Evolutionary conservation across 1,140 invertebrate genomes (phyloP).

Genomic region (Lepidurus packardi): DNA sequence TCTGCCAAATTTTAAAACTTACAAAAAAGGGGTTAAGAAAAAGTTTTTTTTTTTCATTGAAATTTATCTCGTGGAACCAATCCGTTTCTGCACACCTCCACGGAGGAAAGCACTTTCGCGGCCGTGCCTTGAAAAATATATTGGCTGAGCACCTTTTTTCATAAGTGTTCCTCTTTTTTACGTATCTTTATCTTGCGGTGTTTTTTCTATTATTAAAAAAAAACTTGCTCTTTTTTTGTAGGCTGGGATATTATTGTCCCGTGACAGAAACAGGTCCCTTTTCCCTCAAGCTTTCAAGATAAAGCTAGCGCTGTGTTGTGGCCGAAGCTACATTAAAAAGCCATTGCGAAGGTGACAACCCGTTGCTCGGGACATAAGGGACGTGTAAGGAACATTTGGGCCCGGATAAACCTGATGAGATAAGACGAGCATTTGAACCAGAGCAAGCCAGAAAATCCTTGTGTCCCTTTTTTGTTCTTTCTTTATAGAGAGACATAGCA

Average conservation of each 20-base stretch:
- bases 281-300: conserved; percentile 6
- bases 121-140: too few species aligned
- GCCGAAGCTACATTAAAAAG: conserved; percentile 2
- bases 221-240: neutral
- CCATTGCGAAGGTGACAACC: neutral
- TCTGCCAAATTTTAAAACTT: too few species aligned
- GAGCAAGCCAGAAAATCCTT: neutral
- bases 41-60: neutral
- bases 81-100: neutral
- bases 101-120: too few species aligned
- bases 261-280: neutral
- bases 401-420: neutral
- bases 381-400: neutral
- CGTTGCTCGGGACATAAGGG: neutral
- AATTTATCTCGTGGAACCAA: neutral
- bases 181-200: neutral
- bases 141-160: too few species aligned
- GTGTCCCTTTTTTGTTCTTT: neutral
- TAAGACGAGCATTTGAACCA: neutral
- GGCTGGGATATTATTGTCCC: neutral
- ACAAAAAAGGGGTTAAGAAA: too few species aligned
- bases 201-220: neutral
- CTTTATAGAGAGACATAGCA: neutral
- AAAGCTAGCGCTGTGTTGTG: conserved; percentile 8
- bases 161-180: neutral